These are phyloP conservation scores for Protula sp. DNA, from an alignment of 2,888 invertebrate genomes.

Conservation along the genomic window DNA sequence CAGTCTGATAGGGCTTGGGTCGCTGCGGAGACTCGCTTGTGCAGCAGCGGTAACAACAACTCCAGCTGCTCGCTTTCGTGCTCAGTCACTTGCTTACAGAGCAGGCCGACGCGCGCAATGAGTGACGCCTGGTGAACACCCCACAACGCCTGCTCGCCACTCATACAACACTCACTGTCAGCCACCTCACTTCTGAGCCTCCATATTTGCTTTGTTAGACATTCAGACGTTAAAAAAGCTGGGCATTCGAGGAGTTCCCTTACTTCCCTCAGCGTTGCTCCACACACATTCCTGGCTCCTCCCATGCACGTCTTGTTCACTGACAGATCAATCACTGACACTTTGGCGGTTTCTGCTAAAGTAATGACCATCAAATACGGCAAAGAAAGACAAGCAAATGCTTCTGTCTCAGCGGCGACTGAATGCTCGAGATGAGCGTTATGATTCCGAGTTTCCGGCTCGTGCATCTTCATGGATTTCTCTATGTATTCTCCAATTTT, in stretches of 20 bases:
- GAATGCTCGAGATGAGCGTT: conserved; percentile 24
- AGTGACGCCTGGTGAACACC: too few relatives aligned
- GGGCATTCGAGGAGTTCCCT: not conserved
- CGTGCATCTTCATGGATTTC: not conserved
- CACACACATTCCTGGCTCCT: not conserved
- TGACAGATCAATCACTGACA: conserved; percentile 33
- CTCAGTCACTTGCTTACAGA: conserved; percentile 26
- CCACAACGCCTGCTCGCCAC: too few relatives aligned
- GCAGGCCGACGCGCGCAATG: too few relatives aligned
- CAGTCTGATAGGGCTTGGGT: conserved; percentile 28
- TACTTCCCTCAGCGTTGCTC: not conserved
- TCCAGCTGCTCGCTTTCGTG: conserved; percentile 31
- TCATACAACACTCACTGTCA: too few relatives aligned
- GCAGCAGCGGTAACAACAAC: conserved; percentile 29
- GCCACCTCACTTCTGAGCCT: too few relatives aligned
- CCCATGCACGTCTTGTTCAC: conserved; percentile 22
- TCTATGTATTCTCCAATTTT: not conserved
- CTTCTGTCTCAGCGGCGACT: conserved; percentile 30
- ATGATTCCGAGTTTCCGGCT: conserved; percentile 10
- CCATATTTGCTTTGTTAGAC: too few relatives aligned
- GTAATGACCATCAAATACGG: conserved; percentile 28
- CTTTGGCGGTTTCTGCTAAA: too few relatives aligned
- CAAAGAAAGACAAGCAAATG: conserved; percentile 31
- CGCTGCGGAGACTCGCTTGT: conserved; percentile 28
- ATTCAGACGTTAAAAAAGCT: too few relatives aligned